Evolutionary conservation across 2,113 vertebrate species (phyloP), one percentile per base, ranked within the genome.

Genomic region (Scortum barcoo): DNA sequence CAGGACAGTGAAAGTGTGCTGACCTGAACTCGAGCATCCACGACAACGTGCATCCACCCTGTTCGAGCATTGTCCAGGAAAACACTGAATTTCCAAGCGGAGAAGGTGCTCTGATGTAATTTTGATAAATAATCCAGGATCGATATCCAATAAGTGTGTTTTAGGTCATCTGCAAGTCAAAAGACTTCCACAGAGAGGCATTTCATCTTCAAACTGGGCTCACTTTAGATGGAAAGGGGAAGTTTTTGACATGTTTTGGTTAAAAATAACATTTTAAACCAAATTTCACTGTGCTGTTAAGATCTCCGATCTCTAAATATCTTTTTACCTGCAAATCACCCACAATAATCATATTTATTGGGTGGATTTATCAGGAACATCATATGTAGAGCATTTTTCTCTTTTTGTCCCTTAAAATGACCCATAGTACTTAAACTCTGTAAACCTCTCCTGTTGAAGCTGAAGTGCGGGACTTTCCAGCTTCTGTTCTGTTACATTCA

Each of bases 1-100:
- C 71, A 81, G 76, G 87, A 68, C 28, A 11, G 58, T 48, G 76
- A 74, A 61, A 72, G 66, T 28, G 76, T 60, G 19, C 44, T 80
- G 81, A 69, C 53, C 76, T 40, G 75, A 50, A 56, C 57, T 76
- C 72, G 63, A 81, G 42, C 72, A 67, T 66, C 67, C 50, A 28
- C 63, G 33, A 63, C 38, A 63, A 61, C 58, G 2, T 78, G 63
- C 56, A 62, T 62, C 76, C 36, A 77, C 28, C 28, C 66, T 44
- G 40, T 48, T 78, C 54, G 14, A 38, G 54, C 26, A 51, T 22
- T 72, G 65, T 62, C 28, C 57, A 28, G 38, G 33, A 38, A 81
- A 79, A 70, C 46, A n/a, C 26, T 26, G 44, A 48, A 61, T 54
- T 68, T 53, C 14, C 44, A 16, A 26, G 22, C 19, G 28, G n/a